Evolutionary conservation across 2,888 invertebrate genomes (phyloP).

Genomic region (Spodoptera littoralis): DNA sequence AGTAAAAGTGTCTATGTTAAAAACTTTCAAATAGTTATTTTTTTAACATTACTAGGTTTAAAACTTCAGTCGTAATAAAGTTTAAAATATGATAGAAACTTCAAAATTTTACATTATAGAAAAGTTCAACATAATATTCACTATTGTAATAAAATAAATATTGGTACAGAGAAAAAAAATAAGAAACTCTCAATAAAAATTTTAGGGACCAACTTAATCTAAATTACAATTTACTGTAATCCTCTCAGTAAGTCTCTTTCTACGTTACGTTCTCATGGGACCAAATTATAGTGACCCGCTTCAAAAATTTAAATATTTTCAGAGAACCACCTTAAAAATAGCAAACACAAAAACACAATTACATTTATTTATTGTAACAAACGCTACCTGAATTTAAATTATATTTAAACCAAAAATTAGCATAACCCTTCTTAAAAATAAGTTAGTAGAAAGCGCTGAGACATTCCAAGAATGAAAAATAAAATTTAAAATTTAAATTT

Average conservation of each 20-base stretch:
- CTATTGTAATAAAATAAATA: too few relatives aligned
- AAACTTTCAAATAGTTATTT: too few relatives aligned
- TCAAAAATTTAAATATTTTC: conserved; percentile 27
- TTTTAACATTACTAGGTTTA: too few relatives aligned
- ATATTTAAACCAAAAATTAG: conserved; percentile 35
- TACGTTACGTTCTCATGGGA: conserved; percentile 28
- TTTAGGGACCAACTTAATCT: not conserved
- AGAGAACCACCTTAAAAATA: conserved; percentile 16
- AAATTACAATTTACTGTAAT: conserved; percentile 11
- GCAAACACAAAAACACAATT: conserved; percentile 24
- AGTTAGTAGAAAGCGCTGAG: conserved; percentile 30
- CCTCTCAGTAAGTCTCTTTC: not conserved
- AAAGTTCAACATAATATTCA: too few relatives aligned
- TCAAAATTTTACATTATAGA: too few relatives aligned
- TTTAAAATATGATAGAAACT: too few relatives aligned
- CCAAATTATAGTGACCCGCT: conserved; percentile 9
- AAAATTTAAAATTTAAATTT: conserved; percentile 62
- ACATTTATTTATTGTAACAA: conserved; percentile 49
- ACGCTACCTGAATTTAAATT: conserved; percentile 40
- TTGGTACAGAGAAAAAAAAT: too few relatives aligned
- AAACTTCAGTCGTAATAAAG: too few relatives aligned
- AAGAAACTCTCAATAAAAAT: too few relatives aligned
- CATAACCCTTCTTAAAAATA: conserved; percentile 36
- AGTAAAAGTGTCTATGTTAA: not conserved
- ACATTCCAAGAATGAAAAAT: conserved; percentile 59